Evolutionary conservation across 2,888 invertebrate species (phyloP).

Genomic region (Troilus luridus): DNA sequence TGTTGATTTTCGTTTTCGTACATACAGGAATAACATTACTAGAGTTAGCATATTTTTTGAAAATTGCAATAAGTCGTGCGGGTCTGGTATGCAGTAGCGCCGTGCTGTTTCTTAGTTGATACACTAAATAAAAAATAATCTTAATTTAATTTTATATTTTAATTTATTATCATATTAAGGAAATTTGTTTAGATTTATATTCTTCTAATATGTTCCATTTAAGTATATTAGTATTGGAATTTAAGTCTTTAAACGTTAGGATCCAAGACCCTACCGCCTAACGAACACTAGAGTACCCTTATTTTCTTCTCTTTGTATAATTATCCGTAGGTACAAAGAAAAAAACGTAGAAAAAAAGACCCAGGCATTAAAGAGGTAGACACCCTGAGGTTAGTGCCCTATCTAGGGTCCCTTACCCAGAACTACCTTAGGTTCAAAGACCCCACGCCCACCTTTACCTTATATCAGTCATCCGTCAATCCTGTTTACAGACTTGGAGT

Average conservation of each 20-base stretch:
- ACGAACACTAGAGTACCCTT: neutral
- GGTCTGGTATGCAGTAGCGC: neutral
- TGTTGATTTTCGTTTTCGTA: too few relatives aligned
- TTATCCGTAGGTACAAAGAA: neutral
- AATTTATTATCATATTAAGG: too few relatives aligned
- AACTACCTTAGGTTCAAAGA: slow-evolving; percentile 8
- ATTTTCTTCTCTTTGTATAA: neutral
- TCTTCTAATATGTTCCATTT: too few relatives aligned
- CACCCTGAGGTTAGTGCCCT: slow-evolving; percentile 2
- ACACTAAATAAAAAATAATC: neutral
- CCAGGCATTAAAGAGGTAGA: neutral
- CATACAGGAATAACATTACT: too few relatives aligned
- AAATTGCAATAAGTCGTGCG: slow-evolving; percentile 19
- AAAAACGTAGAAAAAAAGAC: neutral
- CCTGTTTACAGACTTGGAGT: neutral
- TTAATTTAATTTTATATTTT: neutral
- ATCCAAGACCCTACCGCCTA: neutral
- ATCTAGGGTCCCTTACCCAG: slow-evolving; percentile 16
- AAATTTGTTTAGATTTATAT: too few relatives aligned
- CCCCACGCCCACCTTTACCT: slow-evolving; percentile 6
- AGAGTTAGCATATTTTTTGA: neutral
- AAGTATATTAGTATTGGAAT: too few relatives aligned
- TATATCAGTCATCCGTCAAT: neutral
- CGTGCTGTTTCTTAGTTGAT: neutral
- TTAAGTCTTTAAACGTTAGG: neutral